Evolutionary conservation across 2,888 invertebrate genomes (phyloP), one percentile per base, ranked within the genome.

Genomic region (Liodrosophila aerea): DNA sequence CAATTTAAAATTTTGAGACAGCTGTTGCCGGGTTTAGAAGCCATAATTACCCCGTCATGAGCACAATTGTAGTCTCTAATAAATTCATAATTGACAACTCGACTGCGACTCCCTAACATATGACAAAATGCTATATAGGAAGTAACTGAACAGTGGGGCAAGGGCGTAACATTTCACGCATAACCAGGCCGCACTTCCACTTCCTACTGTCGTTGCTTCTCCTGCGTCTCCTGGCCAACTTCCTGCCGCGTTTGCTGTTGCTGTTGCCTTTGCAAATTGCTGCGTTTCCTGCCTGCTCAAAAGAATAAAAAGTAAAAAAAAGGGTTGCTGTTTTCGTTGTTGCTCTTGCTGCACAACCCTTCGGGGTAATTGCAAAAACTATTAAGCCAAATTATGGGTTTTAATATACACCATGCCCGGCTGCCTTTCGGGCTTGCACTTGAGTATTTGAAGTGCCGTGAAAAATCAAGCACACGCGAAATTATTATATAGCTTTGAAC

Each of bases 371-470:
- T 85, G 83, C 84, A 72, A 76, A 82, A 87, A 86, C 85, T 87
- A 87, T 87, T 86, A 87, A 87, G 76, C 70, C 86, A 87, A 87
- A 87, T 87, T 87, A 87, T 87, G 88, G 88, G 87, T 87, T 87
- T 87, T 86, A 85, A 84, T 84, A 81, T 84, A 83, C 22, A 22
- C 84, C 68, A 64, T 51, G 37, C 76, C 56, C 52, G 76, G 76
- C 73, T 76, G 74, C 46, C 13, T 39, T 50, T 43, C 44, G 15
- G 36, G 29, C 33, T 51, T 29, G 60, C 80, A 83, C 81, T 81
- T 72, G 69, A 83, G 72, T 66, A 56, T 64, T 84, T 76, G 67
- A 68, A 81, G 81, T 83, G 59, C 63, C 86, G 81, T 85, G 69
- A 81, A 81, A 78, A 81, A 85, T 81, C 84, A 83, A 83, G 75